Evolutionary conservation across 92 coral and sea anemone species (phyloP).

Genomic region (Porites rus): DNA sequence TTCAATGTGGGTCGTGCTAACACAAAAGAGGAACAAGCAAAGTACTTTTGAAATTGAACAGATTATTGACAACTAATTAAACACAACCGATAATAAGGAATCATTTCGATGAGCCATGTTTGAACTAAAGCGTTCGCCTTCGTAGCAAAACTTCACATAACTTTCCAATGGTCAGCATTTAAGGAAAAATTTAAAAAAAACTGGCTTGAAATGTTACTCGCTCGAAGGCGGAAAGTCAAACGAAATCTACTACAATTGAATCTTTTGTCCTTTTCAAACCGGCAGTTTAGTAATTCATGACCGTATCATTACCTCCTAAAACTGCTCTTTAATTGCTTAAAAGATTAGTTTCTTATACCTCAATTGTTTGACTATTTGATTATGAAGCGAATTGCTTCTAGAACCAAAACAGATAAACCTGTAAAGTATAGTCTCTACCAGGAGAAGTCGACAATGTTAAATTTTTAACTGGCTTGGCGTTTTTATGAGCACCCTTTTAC

Average conservation of each 20-base stretch:
- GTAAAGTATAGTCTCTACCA: no score
- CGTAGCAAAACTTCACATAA: no score
- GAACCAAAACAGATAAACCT: no score
- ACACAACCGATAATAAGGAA: background rate
- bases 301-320: background rate
- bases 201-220: background rate
- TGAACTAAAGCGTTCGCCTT: background rate
- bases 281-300: background rate
- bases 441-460: no score
- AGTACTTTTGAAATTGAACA: background rate
- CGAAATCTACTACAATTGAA: background rate
- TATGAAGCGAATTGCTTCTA: no score
- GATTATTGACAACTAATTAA: constrained; percentile 10
- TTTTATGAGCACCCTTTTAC: no score
- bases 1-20: background rate
- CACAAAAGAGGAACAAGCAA: background rate
- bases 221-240: background rate
- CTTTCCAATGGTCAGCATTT: no score
- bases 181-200: background rate
- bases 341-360: background rate
- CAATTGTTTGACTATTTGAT: no score
- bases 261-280: constrained; percentile 14
- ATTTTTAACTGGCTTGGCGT: no score
- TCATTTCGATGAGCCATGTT: background rate
- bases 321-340: background rate